Evolutionary conservation across 2,113 vertebrate species (phyloP), one percentile per base, ranked within the genome.

Genomic region (Protobothrops flavoviridis): DNA sequence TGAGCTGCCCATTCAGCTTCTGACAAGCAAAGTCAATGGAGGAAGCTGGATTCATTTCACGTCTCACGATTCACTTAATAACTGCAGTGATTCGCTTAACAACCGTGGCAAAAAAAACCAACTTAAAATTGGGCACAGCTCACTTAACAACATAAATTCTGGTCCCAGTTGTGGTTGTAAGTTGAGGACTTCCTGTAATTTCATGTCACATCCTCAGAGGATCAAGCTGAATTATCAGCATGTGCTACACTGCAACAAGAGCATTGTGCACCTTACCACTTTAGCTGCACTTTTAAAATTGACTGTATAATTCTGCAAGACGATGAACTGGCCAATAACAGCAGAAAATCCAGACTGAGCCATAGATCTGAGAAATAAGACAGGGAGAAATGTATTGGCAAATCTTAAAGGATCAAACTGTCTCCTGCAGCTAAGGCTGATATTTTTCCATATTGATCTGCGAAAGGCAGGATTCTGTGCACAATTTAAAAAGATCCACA

Each of bases 251-350:
- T 24, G 9, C n/a, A 64, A 52, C 21, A 53, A 61, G 26, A 61
- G 5, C 9, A 43, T 26, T 26, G 1, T 52, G 5, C 12, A 33
- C 24, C 92, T 94, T 94, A 94, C 93, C 93, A 45, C 52, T 74
- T 87, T 33, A 29, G 91, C 3, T 74, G 88, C 88, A 21, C 33
- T 39, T 87, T 92, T 92, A 87, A 94, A 92, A 45, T 85, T 74
- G n/a, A 94, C 91, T 5, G 89, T 92, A 33, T 90, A 94, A 5
- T 94, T 91, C 88, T 85, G 39, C 20, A 94, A 52, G 24, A 92
- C 0, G 15, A 94, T 92, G 87, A 92, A 87, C 1, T 88, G 89
- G 85, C 89, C 89, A 87, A 90, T 9, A 39, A 90, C 64, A 23
- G 48, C 61, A 50, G 92, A 69, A 90, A 90, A 87, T 53, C 23